Percentiles rank a stretch among this genome's conserved stretches.
Evolutionary conservation across 2,797 vertebrate genomes (phyloP).

Genomic region (Pristis pectinata): DNA sequence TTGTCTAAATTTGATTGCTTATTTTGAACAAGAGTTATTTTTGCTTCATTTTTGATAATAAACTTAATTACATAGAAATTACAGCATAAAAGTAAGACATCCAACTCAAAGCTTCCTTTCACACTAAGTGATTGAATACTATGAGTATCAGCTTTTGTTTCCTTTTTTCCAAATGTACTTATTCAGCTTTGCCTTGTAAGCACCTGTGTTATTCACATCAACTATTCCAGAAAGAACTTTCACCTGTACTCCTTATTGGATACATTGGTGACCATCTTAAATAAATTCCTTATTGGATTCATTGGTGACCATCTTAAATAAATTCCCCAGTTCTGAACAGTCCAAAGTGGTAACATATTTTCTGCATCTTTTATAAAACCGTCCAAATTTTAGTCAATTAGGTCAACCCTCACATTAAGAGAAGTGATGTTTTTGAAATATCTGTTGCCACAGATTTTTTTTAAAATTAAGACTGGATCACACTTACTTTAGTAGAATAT

Average conservation of each 20-base stretch:
- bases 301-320: no score
- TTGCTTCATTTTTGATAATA: neutral
- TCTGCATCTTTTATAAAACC: neutral
- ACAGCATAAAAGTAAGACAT: neutral
- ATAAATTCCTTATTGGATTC: no score
- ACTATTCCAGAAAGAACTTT: neutral
- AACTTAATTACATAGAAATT: neutral
- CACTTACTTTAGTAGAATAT: conserved; percentile 83
- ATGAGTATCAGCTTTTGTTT: neutral
- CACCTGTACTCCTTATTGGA: neutral
- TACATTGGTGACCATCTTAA: neutral
- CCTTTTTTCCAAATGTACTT: neutral
- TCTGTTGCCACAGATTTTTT: no score
- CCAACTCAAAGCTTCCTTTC: neutral
- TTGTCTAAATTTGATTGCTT: neutral
- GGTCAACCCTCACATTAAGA: neutral
- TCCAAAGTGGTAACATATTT: neutral
- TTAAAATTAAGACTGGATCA: no score
- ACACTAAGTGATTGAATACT: neutral
- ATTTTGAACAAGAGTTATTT: neutral
- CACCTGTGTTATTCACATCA: neutral
- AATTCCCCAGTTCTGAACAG: neutral
- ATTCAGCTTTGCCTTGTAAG: neutral
- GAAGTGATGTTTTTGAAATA: no score
- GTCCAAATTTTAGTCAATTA: neutral